Evolutionary conservation across 2,888 invertebrate species (phyloP), one percentile per base, ranked within the genome.

Genomic region (Eupithecia subfuscata): DNA sequence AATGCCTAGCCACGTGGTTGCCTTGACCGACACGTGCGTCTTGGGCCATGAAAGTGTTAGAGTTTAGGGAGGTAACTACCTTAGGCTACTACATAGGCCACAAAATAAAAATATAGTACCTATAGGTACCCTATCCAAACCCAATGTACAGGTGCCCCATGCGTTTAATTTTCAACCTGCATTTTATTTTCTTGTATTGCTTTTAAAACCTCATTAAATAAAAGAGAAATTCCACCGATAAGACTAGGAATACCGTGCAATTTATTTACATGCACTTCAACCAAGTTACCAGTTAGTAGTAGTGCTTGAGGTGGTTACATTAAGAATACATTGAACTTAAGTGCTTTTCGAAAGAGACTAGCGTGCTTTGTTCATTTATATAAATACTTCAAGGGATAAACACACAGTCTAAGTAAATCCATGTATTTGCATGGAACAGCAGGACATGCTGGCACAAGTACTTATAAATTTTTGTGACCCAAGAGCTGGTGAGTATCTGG

Each of bases 181-280:
- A 52, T 52, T 52, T 22, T n/a, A 52, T n/a, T 52, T 52, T 52
- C 52, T n/a, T n/a, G n/a, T n/a, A n/a, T n/a, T n/a, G 18, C 48
- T 8, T 6, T 8, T 48, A 48, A 18, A 48, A 18, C 18, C 18
- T 48, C 7, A n/a, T 18, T 18, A 45, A 45, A n/a, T 18, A 52
- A n/a, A 8, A 8, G 52, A 52, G 48, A 48, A 48, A 48, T 48
- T 16, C 16, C n/a, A 52, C 48, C 18, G n/a, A 56, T 56, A 48
- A 48, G n/a, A 4, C 22, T 22, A 60, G 56, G 12, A 22, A 25
- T 60, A 25, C 22, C 22, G 22, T 22, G 56, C 25, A 60, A 60
- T 60, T 60, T 60, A 60, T 60, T 25, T 5, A 60, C 56, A 11
- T 25, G 56, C 56, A 60, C 56, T 60, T 60, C 25, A 60, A 60